Percentiles rank a stretch among this genome's conserved stretches.
Conservation (phyloP, 1,140 invertebrate genomes). For the Brachionus calyciflorus region DNA sequence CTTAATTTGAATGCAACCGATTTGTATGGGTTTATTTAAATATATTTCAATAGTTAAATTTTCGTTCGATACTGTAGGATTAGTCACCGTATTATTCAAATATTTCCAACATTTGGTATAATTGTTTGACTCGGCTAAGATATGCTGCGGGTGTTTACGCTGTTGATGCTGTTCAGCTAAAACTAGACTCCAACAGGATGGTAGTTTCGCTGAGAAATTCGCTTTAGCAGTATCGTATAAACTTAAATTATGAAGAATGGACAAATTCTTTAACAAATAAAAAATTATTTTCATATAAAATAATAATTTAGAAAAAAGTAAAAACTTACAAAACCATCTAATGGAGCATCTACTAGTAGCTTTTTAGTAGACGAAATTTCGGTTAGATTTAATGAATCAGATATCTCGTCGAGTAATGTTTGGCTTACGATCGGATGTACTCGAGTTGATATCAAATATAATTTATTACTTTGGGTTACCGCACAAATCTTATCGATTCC, state of each 20-base stretch:
- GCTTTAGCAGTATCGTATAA: slow-evolving; percentile 66
- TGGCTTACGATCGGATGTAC: slow-evolving; percentile 20
- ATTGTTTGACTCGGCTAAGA: slow-evolving; percentile 59
- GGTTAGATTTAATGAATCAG: background rate
- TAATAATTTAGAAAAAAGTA: background rate
- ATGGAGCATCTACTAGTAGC: background rate
- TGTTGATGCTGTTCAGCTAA: slow-evolving; percentile 79
- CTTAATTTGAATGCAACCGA: slow-evolving; percentile 84
- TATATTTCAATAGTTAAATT: slow-evolving; percentile 30
- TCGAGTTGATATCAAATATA: slow-evolving; percentile 18
- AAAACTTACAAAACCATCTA: slow-evolving; percentile 2
- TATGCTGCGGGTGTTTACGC: slow-evolving; percentile 73
- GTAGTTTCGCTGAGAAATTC: slow-evolving; percentile 77
- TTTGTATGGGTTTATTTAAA: slow-evolving; percentile 56
- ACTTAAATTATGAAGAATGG: slow-evolving; percentile 67
- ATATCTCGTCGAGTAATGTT: slow-evolving; percentile 1
- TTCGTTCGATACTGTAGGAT: slow-evolving; percentile 69
- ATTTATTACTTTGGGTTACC: background rate
- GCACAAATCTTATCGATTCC: slow-evolving; percentile 27
- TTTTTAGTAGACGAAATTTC: slow-evolving; percentile 6
- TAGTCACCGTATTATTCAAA: slow-evolving; percentile 78
- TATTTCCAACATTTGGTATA: slow-evolving; percentile 36
- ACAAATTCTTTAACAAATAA: slow-evolving; percentile 60
- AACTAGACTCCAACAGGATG: slow-evolving; percentile 84
- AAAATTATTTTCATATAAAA: background rate